Base-by-base conservation (phyloP, 2,797 vertebrate genomes). In the Poeciliopsis paucimaculata region DNA sequence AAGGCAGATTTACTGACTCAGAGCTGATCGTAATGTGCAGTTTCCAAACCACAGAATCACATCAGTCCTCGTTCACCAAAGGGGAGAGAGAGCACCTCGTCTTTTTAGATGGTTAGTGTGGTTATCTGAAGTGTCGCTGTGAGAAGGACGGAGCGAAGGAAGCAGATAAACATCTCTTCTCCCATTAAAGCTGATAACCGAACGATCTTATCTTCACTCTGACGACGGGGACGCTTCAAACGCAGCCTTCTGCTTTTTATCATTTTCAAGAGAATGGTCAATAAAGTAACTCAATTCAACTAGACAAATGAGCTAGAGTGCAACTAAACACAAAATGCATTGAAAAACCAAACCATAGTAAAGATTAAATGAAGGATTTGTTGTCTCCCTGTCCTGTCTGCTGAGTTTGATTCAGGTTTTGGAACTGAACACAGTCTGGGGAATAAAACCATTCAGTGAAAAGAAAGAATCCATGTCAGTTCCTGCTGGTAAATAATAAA, bases 51-150 rank as follows among this genome's bases (percentile, higher is more conserved):
- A 46, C 66, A 70, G 73, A 41, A 51, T 8, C 2, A 71, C 83
- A 86, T 94, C 81, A 88, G 82, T 89, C 88, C 77, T 89, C 87
- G 74, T 81, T 89, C 89, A 78, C 71, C 73, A 47, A 78, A 80
- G 84, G 77, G 68, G 57, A 36, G 74, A 79, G 55, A 79, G 76
- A 76, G 81, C 84, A 72, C 73, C 79, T 83, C 82, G 83, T 90
- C 84, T 84, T 88, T 90, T 90, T 82, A 75, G 55, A 74, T 86
- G 87, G 92, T 93, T 90, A 86, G 76, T 86, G 82, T 51, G 79
- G 64, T 86, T 90, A 82, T 74, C 66, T 77, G 76, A 84, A 76
- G 80, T 49, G 28, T 75, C 51, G 46, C 75, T 79, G 60, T 73
- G 60, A 82, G 76, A 60, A 86, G 77, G 74, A 76, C 13, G 72